Evolutionary conservation across 1,140 invertebrate genomes (phyloP).

Genomic region (Centruroides vittatus): DNA sequence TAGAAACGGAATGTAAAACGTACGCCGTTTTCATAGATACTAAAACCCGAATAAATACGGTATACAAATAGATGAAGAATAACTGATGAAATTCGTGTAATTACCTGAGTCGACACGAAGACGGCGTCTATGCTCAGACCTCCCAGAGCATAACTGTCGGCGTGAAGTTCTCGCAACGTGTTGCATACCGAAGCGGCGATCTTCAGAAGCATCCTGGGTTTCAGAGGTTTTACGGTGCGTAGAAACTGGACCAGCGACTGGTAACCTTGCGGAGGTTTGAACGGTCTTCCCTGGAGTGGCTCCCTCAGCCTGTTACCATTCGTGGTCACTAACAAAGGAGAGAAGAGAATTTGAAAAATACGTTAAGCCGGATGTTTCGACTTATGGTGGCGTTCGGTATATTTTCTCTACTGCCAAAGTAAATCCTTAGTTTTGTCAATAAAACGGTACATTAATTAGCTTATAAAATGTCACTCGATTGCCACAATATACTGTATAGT

Average conservation of each 20-base stretch:
- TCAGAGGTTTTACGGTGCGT: slow-evolving; percentile 10
- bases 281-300: slow-evolving; percentile 2
- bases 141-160: slow-evolving; percentile 18
- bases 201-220: slow-evolving; percentile 16
- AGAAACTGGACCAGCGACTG: slow-evolving; percentile 19
- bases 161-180: slow-evolving; percentile 18
- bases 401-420: too few species aligned
- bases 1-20: too few species aligned
- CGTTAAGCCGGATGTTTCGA: too few species aligned
- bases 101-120: slow-evolving; percentile 17
- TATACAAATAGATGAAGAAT: not conserved
- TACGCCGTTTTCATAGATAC: too few species aligned
- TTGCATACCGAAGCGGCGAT: slow-evolving; percentile 18
- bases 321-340: too few species aligned
- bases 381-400: too few species aligned
- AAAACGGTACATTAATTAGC: too few species aligned
- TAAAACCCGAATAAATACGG: not conserved
- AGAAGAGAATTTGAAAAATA: too few species aligned
- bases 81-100: not conserved
- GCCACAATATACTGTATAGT: too few species aligned
- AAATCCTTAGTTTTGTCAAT: too few species aligned
- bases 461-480: too few species aligned
- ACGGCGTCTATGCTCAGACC: slow-evolving; percentile 21
- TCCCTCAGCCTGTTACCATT: too few species aligned
- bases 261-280: slow-evolving; percentile 21